Evolutionary conservation across 1,140 invertebrate genomes (phyloP), one percentile per base, ranked within the genome.

Genomic region (Drosophila cardini): DNA sequence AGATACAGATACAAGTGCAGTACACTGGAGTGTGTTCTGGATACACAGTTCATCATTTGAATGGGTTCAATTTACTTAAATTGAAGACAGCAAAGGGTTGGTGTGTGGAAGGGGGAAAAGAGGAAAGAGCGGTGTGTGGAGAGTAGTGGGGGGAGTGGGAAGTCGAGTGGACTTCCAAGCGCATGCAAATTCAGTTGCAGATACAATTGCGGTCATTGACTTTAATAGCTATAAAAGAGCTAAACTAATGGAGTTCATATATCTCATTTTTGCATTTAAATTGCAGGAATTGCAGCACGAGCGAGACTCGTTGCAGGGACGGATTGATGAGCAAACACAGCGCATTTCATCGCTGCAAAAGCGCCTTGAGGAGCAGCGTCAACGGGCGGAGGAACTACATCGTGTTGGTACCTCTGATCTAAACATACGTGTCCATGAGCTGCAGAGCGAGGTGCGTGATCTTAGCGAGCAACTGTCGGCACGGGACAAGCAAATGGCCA

Each of bases 291-390:
- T 97, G 40, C 94, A 95, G 74, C 95, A 95, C 42, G 96, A 97
- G 80, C 95, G 96, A 16, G 96, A 97, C 77, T 94, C 96, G 30
- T 92, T 97, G 46, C 96, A 97, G 87, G 94, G 95, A 72, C 95
- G 95, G 43, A 94, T 96, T 71, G 95, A 96, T 21, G 95, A 97
- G 83, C 96, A 97, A 90, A 93, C 97, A 60, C 94, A 96, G 60
- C 94, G 96, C 82, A 95, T 97, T 60, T 96, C 96, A 43, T 94
- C 95, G 1, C 93, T 97, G 73, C 95, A 96, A 69, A 95, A 95
- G 61, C 94, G 96, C 13, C 92, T 97, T 34, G 96, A 97, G 89
- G 95, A 96, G 76, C 95, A 96, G 76, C 93, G 96, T 6, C 94
- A 95, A 74, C 94, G 94, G 45, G 95, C 95, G 0, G 95, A 96